phyloP scores from a whole-genome alignment of 2,113 vertebrate genomes.

The Sciurus niger region DNA sequence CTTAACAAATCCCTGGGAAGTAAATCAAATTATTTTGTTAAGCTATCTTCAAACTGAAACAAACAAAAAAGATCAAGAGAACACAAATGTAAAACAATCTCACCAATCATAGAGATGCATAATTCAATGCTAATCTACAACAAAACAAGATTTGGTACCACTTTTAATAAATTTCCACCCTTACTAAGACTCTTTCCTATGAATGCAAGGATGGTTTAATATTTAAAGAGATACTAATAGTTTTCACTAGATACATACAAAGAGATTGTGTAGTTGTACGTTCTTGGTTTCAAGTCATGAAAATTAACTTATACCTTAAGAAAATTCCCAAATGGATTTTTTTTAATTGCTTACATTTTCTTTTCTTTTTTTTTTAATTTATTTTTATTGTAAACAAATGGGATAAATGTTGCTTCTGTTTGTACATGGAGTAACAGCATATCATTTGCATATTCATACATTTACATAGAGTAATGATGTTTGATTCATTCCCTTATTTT shows the following conservation, averaged over 20 bases:
- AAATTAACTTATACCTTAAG: not conserved
- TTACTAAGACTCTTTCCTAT: not conserved
- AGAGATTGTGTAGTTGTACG: not conserved
- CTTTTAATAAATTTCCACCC: not conserved
- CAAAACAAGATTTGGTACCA: not conserved
- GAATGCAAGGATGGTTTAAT: conserved; percentile 1
- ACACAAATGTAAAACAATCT: not conserved
- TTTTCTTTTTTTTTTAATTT: too few species aligned
- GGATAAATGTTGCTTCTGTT: too few species aligned
- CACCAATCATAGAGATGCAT: not conserved
- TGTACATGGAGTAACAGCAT: too few species aligned
- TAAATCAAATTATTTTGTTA: not conserved
- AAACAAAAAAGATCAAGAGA: not conserved
- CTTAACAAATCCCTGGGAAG: not conserved
- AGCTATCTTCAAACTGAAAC: not conserved
- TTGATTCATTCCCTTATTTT: too few species aligned
- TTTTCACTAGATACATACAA: not conserved
- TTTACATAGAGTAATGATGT: too few species aligned
- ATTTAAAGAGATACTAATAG: not conserved
- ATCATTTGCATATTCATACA: too few species aligned
- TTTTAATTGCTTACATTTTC: not conserved
- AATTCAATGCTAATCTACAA: not conserved
- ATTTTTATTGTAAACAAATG: too few species aligned
- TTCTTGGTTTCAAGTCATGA: not conserved
- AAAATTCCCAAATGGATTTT: not conserved